phyloP scores from a whole-genome alignment of 2,113 vertebrate genomes.

The Semicossyphus pulcher region DNA sequence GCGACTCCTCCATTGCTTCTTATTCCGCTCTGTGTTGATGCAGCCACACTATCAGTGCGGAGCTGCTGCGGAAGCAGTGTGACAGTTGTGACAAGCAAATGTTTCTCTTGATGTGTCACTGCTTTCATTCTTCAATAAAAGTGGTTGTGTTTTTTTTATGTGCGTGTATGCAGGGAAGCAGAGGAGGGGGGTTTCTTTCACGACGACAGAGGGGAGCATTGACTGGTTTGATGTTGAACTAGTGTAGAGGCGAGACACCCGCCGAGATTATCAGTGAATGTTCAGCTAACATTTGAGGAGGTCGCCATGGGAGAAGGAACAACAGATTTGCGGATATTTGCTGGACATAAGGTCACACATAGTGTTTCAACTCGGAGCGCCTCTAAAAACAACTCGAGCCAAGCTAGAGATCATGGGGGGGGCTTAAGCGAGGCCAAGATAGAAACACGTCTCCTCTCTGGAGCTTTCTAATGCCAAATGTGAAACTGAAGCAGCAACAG shows the following conservation, averaged over 20 bases:
- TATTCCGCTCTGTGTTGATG: conserved; percentile 21
- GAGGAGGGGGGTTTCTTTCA: conserved; percentile 33
- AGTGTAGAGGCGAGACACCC: conserved; percentile 37
- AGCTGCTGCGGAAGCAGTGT: conserved; percentile 12
- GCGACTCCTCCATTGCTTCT: conserved; percentile 12
- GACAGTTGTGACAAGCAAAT: conserved; percentile 67
- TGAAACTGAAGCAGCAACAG: conserved; percentile 1
- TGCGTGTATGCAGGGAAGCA: conserved; percentile 4
- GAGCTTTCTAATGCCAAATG: conserved; percentile 36
- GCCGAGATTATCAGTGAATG: conserved; percentile 52
- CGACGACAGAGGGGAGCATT: conserved; percentile 34
- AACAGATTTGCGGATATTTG: conserved; percentile 71
- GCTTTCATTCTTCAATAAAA: conserved; percentile 40
- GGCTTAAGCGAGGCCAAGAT: conserved; percentile 30
- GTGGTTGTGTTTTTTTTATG: conserved; percentile 34
- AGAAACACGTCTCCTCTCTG: conserved; percentile 29
- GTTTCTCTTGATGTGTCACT: conserved; percentile 47
- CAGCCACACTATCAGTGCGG: conserved; percentile 24
- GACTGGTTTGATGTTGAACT: conserved; percentile 46
- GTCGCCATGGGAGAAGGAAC: conserved; percentile 56
- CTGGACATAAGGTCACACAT: conserved; percentile 72
- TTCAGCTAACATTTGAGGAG: conserved; percentile 62
- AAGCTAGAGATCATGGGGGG: conserved; percentile 40
- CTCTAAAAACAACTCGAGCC: conserved; percentile 46
- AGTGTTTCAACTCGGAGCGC: conserved; percentile 49